Evolutionary conservation across 1,140 invertebrate genomes (phyloP), one percentile per base, ranked within the genome.

Genomic region (Hycleus phaleratus): DNA sequence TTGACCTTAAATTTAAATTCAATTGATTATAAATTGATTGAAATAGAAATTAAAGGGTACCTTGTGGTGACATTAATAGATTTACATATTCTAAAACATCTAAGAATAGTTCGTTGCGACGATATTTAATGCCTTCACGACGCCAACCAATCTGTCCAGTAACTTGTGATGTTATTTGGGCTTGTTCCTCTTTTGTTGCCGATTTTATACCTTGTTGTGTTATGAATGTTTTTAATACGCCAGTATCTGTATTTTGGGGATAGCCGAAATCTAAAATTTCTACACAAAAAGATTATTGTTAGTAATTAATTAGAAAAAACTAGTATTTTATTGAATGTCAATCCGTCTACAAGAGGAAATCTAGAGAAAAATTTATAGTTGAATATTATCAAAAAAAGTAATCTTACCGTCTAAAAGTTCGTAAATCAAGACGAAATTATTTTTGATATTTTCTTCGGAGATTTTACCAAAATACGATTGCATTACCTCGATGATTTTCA

Each of bases 81-180:
- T 99, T 99, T 10, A 99, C 96, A 78, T 97, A 98, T 77, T 99
- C 97, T 49, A 99, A 79, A 3, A 99, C 97, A 81, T 99, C 97
- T 3, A 99, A 78, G 81, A 99, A 99, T 3, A 99, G 77, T 75
- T 99, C 97, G 76, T 99, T 99, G 46, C 97, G 82, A 26, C 97
- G 81, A 73, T 99, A 99, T 75, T 99, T 99, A 60, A 99, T 99
- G 12, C 97, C 97, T 78, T 99, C 97, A 42, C 97, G 81, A 64
- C 97, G 81, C 97, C 97, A 99, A n/a, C 97, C 97, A 68, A 99
- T 99, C 78, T 98, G 96, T 0, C 96, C 96, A 5, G 96, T 98
- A 3, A 98, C 93, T 80, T 99, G 97, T 40, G 95, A 98, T 18
- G 97, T 99, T 64, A 99, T 99, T 78, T 99, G 96, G 54, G 95